phyloP scores from a whole-genome alignment of 53 echinoderm and acorn worm genomes.

The Apostichopus leukothele region DNA sequence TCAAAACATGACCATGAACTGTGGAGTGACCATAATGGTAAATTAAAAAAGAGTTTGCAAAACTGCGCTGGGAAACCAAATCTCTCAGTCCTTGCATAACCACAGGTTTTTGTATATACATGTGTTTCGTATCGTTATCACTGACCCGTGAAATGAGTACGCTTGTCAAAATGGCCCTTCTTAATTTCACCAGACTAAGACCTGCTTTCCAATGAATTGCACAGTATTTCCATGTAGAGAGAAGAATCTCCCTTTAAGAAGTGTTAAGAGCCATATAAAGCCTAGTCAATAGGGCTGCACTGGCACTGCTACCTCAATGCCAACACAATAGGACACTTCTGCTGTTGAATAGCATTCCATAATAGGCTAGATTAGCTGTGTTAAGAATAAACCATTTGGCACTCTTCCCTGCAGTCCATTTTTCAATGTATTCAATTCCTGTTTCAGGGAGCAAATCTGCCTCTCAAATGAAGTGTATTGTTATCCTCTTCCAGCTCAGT shows the following conservation, averaged over 20 bases:
- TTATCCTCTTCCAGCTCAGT: neutral
- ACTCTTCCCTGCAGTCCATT: slow-evolving; percentile 1
- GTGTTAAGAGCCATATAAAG: neutral
- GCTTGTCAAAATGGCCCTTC: neutral
- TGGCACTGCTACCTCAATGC: neutral
- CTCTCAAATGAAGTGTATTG: slow-evolving; percentile 17
- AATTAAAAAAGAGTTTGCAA: too few relatives aligned
- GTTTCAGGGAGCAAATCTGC: neutral
- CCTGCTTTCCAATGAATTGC: neutral
- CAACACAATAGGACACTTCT: neutral
- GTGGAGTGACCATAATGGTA: too few relatives aligned
- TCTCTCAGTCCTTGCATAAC: too few relatives aligned
- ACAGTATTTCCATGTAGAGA: neutral
- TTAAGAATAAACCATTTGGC: slow-evolving; percentile 12
- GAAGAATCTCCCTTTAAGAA: neutral
- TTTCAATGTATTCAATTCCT: neutral
- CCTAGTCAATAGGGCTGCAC: neutral
- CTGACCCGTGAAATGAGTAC: neutral
- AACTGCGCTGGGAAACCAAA: too few relatives aligned
- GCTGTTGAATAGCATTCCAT: neutral
- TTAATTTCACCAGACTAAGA: neutral
- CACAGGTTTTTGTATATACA: too few relatives aligned
- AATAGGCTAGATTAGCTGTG: slow-evolving; percentile 25
- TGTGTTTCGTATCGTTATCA: neutral
- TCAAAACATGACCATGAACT: too few relatives aligned